phyloP scores from a whole-genome alignment of 1,140 invertebrate genomes.

The Leptopilina boulardi region DNA sequence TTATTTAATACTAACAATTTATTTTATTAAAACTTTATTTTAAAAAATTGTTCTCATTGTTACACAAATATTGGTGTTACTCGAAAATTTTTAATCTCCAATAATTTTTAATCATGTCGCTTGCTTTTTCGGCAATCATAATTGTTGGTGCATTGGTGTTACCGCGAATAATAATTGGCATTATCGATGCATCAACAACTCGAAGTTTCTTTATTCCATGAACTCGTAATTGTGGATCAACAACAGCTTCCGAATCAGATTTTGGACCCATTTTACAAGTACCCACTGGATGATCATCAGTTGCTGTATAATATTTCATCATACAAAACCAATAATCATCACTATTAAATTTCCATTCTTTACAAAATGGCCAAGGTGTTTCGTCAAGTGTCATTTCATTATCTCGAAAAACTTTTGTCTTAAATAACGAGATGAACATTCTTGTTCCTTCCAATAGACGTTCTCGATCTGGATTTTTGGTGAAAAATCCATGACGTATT shows the following conservation, averaged over 20 bases:
- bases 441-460: conserved; percentile 71
- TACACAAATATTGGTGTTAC: no score
- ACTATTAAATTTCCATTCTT: conserved; percentile 68
- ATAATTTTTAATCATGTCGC: conserved; percentile 66
- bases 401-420: conserved; percentile 51
- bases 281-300: conserved; percentile 83
- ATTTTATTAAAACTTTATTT: no score
- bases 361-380: conserved; percentile 57
- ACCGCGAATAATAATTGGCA: conserved; percentile 83
- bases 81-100: conserved; percentile 42
- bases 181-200: conserved; percentile 88
- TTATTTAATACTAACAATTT: no score
- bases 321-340: conserved; percentile 82
- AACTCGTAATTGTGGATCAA: conserved; percentile 81
- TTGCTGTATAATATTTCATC: conserved; percentile 78
- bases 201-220: conserved; percentile 81
- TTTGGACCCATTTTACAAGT: no score
- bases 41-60: no score
- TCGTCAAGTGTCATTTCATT: conserved; percentile 51
- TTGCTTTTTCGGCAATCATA: conserved; percentile 86
- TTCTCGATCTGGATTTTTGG: conserved; percentile 67
- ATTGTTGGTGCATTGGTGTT: conserved; percentile 87
- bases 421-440: conserved; percentile 51
- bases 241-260: conserved; percentile 80
- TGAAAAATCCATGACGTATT: conserved; percentile 79